phyloP scores from a whole-genome alignment of 2,888 invertebrate species.

The Chesias legatella region DNA sequence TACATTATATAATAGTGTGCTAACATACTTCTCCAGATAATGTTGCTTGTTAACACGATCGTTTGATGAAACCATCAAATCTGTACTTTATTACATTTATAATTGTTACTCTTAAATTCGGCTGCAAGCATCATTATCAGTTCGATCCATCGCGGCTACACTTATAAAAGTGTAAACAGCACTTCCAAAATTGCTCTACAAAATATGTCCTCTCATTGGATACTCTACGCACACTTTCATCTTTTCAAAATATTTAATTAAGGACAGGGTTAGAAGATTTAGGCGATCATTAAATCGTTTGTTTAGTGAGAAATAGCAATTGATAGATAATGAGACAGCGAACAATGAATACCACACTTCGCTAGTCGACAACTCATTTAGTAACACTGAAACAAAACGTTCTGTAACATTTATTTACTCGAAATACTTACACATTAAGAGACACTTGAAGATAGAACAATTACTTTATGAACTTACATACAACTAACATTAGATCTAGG shows the following conservation, averaged over 20 bases:
- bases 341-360: slow-evolving; percentile 19
- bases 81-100: slow-evolving; percentile 2
- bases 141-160: slow-evolving; percentile 32
- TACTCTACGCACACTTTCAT: slow-evolving; percentile 40
- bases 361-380: slow-evolving; percentile 33
- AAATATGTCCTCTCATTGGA: slow-evolving; percentile 37
- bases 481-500: slow-evolving; percentile 80
- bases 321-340: slow-evolving; percentile 24
- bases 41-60: slow-evolving; percentile 30
- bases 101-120: slow-evolving; percentile 10
- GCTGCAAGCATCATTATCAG: slow-evolving; percentile 43
- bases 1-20: slow-evolving; percentile 35
- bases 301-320: slow-evolving; percentile 35
- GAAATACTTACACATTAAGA: slow-evolving; percentile 74
- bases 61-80: slow-evolving; percentile 7
- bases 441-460: slow-evolving; percentile 79
- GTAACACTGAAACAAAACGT: slow-evolving; percentile 54
- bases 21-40: slow-evolving; percentile 31
- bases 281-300: slow-evolving; percentile 39
- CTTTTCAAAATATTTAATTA: slow-evolving; percentile 47
- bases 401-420: slow-evolving; percentile 66
- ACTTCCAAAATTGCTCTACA: slow-evolving; percentile 41
- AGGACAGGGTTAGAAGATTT: slow-evolving; percentile 40
- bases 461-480: slow-evolving; percentile 76
- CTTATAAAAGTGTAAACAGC: slow-evolving; percentile 44